phyloP scores from a whole-genome alignment of 2,113 vertebrate species.

The Pholis gunnellus region DNA sequence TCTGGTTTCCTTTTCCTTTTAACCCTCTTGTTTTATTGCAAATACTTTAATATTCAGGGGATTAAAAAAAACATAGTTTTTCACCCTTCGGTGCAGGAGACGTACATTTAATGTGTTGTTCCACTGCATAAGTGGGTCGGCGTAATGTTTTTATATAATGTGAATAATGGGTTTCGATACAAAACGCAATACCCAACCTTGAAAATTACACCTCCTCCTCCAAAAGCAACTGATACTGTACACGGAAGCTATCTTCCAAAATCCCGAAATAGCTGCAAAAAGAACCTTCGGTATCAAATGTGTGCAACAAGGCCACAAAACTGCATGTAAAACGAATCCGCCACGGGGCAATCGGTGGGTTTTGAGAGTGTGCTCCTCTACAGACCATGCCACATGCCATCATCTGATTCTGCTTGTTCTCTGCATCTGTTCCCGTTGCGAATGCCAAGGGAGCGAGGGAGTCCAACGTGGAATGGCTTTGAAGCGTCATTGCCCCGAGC shows the following conservation, averaged over 20 bases:
- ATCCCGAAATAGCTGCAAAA: conserved; percentile 5
- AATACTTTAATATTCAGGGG: not conserved
- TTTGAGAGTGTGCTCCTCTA: conserved; percentile 37
- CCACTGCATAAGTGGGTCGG: not conserved
- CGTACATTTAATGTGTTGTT: not conserved
- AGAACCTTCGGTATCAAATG: not conserved
- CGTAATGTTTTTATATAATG: conserved; percentile 16
- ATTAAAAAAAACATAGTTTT: not conserved
- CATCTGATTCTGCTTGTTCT: conserved; percentile 55
- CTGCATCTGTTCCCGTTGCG: conserved; percentile 69
- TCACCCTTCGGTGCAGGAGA: not conserved
- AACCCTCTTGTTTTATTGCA: not conserved
- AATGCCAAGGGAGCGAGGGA: conserved; percentile 63
- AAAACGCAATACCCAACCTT: not conserved
- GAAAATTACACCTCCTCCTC: conserved; percentile 23
- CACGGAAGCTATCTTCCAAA: not conserved
- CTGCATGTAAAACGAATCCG: conserved; percentile 23
- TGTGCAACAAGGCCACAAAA: not conserved
- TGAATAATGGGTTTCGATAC: not conserved
- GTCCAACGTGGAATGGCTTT: conserved; percentile 62
- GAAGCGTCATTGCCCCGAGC: conserved; percentile 58
- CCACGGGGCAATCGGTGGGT: conserved; percentile 12
- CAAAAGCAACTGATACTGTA: conserved; percentile 10
- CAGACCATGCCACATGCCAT: conserved; percentile 57
- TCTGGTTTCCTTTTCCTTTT: not conserved